Evolutionary conservation across 2,888 invertebrate genomes (phyloP).

Genomic region (Pseudolycoriella hygida): DNA sequence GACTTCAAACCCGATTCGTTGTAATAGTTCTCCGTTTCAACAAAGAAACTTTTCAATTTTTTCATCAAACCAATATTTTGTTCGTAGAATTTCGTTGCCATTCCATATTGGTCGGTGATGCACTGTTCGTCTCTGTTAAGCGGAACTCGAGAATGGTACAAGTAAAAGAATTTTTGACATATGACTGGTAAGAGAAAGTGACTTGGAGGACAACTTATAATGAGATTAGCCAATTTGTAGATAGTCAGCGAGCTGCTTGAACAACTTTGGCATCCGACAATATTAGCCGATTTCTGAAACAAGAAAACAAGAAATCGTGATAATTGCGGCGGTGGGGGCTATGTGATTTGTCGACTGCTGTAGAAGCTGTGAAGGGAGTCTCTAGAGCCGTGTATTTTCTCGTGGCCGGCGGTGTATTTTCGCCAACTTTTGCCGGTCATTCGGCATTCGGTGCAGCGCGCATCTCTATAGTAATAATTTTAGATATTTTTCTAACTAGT

Average conservation of each 20-base stretch:
- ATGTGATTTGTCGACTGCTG: no score
- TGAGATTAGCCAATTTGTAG: constrained; percentile 60
- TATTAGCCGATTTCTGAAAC: constrained; percentile 36
- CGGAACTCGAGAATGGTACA: constrained; percentile 46
- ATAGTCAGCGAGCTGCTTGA: constrained; percentile 39
- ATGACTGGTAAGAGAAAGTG: constrained; percentile 53
- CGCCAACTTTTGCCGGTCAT: no score
- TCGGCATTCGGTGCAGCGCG: no score
- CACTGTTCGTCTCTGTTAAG: constrained; percentile 19
- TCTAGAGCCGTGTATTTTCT: no score
- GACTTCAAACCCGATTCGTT: constrained; percentile 30
- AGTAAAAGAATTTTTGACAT: constrained; percentile 59
- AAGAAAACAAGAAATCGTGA: background rate
- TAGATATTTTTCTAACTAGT: no score
- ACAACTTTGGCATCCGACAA: constrained; percentile 35
- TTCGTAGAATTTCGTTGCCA: constrained; percentile 60
- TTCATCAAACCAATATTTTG: constrained; percentile 50
- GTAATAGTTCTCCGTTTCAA: constrained; percentile 41
- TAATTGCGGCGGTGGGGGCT: background rate
- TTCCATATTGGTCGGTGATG: constrained; percentile 29
- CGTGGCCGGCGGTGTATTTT: no score
- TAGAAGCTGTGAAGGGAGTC: no score
- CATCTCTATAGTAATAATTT: no score
- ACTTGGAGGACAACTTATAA: constrained; percentile 43
- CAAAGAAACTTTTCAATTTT: constrained; percentile 46